Evolutionary conservation across 2,888 invertebrate species (phyloP).

Genomic region (Oligia strigilis): DNA sequence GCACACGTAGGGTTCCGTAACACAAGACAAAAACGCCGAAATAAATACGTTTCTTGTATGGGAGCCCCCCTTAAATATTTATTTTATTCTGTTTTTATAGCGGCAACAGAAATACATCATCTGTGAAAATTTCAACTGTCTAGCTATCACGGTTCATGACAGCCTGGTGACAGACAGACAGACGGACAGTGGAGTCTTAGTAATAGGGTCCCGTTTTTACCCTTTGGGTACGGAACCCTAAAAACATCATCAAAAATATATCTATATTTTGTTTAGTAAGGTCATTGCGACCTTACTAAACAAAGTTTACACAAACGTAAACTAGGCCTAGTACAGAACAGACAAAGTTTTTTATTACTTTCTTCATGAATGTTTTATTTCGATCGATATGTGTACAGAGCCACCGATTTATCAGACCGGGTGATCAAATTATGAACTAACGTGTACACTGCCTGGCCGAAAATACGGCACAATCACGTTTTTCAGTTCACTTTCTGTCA

Average conservation of each 20-base stretch:
- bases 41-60: too few relatives aligned
- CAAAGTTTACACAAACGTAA: constrained; percentile 52
- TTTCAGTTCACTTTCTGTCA: background rate
- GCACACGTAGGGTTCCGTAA: too few relatives aligned
- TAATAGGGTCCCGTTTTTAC: too few relatives aligned
- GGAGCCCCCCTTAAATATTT: too few relatives aligned
- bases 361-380: constrained; percentile 39
- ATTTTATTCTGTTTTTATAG: too few relatives aligned
- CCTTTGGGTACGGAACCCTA: background rate
- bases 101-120: too few relatives aligned
- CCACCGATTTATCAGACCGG: constrained; percentile 17
- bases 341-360: constrained; percentile 53
- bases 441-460: background rate
- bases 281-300: constrained; percentile 1
- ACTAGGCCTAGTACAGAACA: constrained; percentile 5
- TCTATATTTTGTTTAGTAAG: too few relatives aligned
- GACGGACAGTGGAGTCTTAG: too few relatives aligned
- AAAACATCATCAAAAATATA: constrained; percentile 9
- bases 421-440: constrained; percentile 30
- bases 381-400: constrained; percentile 26
- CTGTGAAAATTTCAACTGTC: too few relatives aligned
- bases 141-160: too few relatives aligned
- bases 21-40: too few relatives aligned
- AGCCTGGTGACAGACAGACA: too few relatives aligned
- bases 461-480: background rate